phyloP scores from a whole-genome alignment of 2,797 vertebrate species.

The Botia almorhae region DNA sequence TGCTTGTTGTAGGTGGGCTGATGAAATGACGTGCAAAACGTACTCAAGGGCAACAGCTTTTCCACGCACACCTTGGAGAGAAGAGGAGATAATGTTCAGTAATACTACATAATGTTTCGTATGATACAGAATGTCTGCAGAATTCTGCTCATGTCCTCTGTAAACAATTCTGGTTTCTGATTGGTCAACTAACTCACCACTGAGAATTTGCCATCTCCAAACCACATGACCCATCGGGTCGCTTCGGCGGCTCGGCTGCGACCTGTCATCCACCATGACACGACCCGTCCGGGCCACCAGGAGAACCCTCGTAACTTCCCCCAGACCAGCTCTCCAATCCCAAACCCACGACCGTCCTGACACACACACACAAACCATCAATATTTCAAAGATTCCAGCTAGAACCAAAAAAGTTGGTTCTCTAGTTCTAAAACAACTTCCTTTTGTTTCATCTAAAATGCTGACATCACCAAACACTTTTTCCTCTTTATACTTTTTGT shows the following conservation, averaged over 20 bases:
- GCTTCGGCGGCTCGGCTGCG: constrained; percentile 88
- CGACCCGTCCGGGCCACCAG: constrained; percentile 95
- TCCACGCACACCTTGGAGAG: constrained; percentile 88
- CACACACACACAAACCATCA: background rate
- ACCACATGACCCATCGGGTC: constrained; percentile 97
- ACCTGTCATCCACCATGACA: constrained; percentile 89
- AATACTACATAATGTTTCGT: no score
- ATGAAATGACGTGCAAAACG: constrained; percentile 90
- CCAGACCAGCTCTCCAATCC: constrained; percentile 89
- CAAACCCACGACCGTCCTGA: constrained; percentile 89
- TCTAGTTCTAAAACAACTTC: background rate
- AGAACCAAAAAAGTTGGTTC: no score
- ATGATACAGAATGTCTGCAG: background rate
- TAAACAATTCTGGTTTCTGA: background rate
- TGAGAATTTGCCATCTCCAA: constrained; percentile 93
- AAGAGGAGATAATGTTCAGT: background rate
- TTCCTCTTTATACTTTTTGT: no score
- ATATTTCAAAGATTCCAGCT: background rate
- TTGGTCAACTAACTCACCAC: constrained; percentile 80
- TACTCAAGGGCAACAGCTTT: constrained; percentile 87
- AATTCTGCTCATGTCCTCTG: background rate
- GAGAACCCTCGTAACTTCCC: constrained; percentile 96
- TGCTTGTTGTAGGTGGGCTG: constrained; percentile 90
- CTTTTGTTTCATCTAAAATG: no score
- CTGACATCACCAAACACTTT: no score